Evolutionary conservation across 2,797 vertebrate genomes (phyloP).

Genomic region (Momotus momota): DNA sequence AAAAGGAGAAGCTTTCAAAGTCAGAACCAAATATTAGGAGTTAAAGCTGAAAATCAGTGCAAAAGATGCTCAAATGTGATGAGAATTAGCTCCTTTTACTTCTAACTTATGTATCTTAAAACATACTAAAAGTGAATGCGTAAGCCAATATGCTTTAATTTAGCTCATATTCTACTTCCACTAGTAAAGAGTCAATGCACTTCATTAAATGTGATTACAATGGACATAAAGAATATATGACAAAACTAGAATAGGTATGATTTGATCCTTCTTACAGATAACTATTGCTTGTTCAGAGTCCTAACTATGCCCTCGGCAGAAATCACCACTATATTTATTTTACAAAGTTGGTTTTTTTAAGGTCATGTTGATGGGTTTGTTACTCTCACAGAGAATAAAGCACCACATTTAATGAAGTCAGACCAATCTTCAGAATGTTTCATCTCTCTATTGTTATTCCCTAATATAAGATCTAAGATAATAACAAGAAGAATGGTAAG

Average conservation of each 20-base stretch:
- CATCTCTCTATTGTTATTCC: conserved; percentile 5
- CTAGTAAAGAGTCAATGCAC: background rate
- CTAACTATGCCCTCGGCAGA: background rate
- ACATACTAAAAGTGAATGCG: background rate
- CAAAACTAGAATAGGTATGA: background rate
- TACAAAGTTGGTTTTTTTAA: background rate
- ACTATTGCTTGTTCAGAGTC: background rate
- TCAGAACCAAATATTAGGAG: background rate
- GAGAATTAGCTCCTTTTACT: background rate
- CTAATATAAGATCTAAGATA: background rate
- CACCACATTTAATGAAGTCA: conserved; percentile 2
- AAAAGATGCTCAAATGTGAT: background rate
- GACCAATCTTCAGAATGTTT: conserved; percentile 2
- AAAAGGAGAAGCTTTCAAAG: background rate
- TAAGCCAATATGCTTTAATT: background rate
- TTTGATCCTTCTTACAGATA: background rate
- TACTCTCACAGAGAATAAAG: conserved; percentile 34
- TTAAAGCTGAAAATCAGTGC: background rate
- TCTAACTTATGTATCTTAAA: background rate
- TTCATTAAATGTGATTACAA: background rate
- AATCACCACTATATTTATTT: background rate
- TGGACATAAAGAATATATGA: background rate
- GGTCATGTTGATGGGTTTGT: background rate
- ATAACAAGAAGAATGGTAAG: conserved; percentile 39
- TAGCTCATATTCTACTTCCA: background rate